Percentiles rank a stretch among this genome's conserved stretches.
phyloP scores from a whole-genome alignment of 2,888 invertebrate genomes.

The Spisula subtruncata region DNA sequence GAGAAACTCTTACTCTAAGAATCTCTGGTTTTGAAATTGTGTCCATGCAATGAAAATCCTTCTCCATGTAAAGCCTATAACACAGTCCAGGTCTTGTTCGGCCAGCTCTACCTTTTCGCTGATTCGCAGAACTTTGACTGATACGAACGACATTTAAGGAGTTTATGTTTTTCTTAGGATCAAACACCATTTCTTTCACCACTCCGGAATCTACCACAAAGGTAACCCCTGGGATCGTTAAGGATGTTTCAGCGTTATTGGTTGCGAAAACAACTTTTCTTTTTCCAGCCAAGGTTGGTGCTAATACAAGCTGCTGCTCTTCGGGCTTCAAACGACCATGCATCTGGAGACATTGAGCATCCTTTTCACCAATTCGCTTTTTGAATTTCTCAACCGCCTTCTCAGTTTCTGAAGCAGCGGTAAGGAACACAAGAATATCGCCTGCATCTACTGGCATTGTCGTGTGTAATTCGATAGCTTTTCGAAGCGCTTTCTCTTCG shows the following conservation, averaged over 20 bases:
- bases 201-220: constrained; percentile 88
- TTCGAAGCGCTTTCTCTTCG: constrained; percentile 79
- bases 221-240: constrained; percentile 87
- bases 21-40: constrained; percentile 86
- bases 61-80: constrained; percentile 85
- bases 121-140: constrained; percentile 87
- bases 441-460: constrained; percentile 76
- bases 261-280: constrained; percentile 88
- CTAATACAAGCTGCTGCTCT: constrained; percentile 86
- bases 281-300: constrained; percentile 68
- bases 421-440: constrained; percentile 88
- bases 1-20: constrained; percentile 82
- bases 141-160: constrained; percentile 80
- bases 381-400: constrained; percentile 78
- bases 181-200: constrained; percentile 86
- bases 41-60: constrained; percentile 82
- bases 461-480: constrained; percentile 82
- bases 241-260: constrained; percentile 88
- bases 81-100: constrained; percentile 84
- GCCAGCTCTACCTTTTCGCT: constrained; percentile 88
- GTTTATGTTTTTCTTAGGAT: constrained; percentile 83
- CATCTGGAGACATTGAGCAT: constrained; percentile 77
- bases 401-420: constrained; percentile 85
- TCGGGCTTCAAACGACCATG: constrained; percentile 85
- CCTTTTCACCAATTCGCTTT: constrained; percentile 49